Evolutionary conservation across 2,888 invertebrate species (phyloP), one percentile per base, ranked within the genome.

Genomic region (Acrobasis consociella): DNA sequence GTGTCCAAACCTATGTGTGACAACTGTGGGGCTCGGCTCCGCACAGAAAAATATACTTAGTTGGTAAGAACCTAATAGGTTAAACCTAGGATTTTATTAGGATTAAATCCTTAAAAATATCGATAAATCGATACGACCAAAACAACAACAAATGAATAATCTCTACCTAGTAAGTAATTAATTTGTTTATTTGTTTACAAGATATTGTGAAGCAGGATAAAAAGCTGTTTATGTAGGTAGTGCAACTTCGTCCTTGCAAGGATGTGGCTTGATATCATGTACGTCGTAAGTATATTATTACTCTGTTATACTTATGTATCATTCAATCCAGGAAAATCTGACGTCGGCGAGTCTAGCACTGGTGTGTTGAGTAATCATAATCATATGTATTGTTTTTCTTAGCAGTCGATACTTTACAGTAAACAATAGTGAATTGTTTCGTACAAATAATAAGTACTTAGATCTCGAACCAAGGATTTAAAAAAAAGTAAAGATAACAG

Each of bases 161-260:
- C 13, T 31, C 52, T 31, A 46, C 31, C 31, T 10, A 10, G 9
- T 50, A 16, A 9, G 13, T 52, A 37, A 52, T 5, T 52, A 31
- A 52, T 13, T 52, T 49, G 49, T 52, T 52, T 52, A n/a, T 37
- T 52, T 52, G n/a, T 52, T 52, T 52, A 31, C 31, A 31, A n/a
- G 37, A 31, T n/a, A n/a, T 10, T 31, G 52, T 52, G 52, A 52
- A 52, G 13, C 31, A 2, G 22, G 52, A 52, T 31, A 16, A 22
- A 49, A n/a, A 1, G 9, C 5, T 49, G 49, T 15, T 22, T 51
- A 22, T 51, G 22, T 51, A 52, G 22, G 22, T n/a, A 37, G 13
- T 16, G 31, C n/a, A 13, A 46, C 31, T 46, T 7, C n/a, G 46
- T 46, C 46, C 46, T 46, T 1, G n/a, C 46, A 22, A 22, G 5